Evolutionary conservation across 2,797 vertebrate genomes (phyloP).

Genomic region (Hephaestus fuliginosus): DNA sequence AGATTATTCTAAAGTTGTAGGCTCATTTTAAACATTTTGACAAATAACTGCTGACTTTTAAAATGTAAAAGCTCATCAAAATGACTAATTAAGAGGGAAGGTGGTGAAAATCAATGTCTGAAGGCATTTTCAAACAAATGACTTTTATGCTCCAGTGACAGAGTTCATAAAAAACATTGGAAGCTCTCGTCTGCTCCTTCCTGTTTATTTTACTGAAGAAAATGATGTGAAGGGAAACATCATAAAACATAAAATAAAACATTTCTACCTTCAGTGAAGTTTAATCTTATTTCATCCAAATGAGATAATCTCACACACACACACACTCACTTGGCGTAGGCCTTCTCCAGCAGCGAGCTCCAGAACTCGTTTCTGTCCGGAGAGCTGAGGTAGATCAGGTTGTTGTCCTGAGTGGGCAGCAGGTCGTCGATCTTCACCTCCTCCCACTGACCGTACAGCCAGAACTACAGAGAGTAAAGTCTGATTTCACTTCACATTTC

Average conservation of each 20-base stretch:
- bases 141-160: no score
- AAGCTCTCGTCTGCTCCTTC: not conserved
- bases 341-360: conserved; percentile 88
- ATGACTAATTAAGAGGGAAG: no score
- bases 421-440: conserved; percentile 84
- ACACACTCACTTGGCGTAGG: conserved; percentile 86
- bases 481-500: no score
- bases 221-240: not conserved
- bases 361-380: conserved; percentile 84
- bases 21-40: no score
- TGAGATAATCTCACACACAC: not conserved
- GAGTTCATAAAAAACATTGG: not conserved
- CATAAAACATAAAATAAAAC: no score
- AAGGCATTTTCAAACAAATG: no score
- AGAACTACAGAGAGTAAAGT: conserved; percentile 77
- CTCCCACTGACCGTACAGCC: conserved; percentile 87
- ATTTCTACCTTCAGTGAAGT: not conserved
- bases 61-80: no score
- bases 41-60: no score
- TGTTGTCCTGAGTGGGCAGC: conserved; percentile 76
- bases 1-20: no score
- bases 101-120: no score
- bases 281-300: conserved; percentile 1
- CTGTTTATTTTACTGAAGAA: not conserved
- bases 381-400: conserved; percentile 82